A percentile compares a stretch with the other conserved stretches of the same genome.
These are phyloP conservation scores for Lepidocyrtoides sp. DNA, from an alignment of 2,888 invertebrate genomes.

Conservation along the genomic window DNA sequence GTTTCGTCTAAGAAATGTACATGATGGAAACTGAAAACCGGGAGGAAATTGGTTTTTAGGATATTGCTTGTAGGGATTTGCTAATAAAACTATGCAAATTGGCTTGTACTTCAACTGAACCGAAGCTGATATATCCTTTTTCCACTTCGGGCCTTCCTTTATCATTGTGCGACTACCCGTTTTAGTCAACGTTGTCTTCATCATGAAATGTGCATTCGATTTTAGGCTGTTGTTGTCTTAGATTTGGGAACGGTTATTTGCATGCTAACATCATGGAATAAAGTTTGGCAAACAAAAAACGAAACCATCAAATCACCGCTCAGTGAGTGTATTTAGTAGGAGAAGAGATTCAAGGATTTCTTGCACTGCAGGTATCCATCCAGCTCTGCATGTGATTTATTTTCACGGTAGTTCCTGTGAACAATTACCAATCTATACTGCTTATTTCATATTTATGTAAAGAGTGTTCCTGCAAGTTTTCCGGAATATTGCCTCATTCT, in stretches of 20 bases:
- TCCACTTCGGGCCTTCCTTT: background rate
- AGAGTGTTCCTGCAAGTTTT: too few species aligned
- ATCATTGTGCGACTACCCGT: background rate
- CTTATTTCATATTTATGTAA: too few species aligned
- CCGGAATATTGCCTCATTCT: too few species aligned
- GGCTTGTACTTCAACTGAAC: slow-evolving; percentile 47
- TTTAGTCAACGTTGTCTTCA: background rate
- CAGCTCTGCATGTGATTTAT: too few species aligned
- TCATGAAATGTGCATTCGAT: background rate
- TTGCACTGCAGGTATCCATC: too few species aligned
- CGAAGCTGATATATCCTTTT: slow-evolving; percentile 36
- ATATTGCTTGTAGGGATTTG: slow-evolving; percentile 62
- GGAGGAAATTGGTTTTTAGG: slow-evolving; percentile 73
- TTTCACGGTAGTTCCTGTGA: too few species aligned
- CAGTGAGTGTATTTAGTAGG: too few species aligned
- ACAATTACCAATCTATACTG: too few species aligned
- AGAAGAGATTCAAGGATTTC: too few species aligned
- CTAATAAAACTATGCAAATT: slow-evolving; percentile 73
- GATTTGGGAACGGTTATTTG: background rate
- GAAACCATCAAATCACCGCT: too few species aligned
- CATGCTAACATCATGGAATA: background rate
- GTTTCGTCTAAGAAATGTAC: slow-evolving; percentile 7
- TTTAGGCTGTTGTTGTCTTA: background rate
- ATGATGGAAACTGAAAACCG: slow-evolving; percentile 27
- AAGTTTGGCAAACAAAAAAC: background rate